Conservation (phyloP, 2,888 invertebrate species). For the Oligia latruncula region DNA sequence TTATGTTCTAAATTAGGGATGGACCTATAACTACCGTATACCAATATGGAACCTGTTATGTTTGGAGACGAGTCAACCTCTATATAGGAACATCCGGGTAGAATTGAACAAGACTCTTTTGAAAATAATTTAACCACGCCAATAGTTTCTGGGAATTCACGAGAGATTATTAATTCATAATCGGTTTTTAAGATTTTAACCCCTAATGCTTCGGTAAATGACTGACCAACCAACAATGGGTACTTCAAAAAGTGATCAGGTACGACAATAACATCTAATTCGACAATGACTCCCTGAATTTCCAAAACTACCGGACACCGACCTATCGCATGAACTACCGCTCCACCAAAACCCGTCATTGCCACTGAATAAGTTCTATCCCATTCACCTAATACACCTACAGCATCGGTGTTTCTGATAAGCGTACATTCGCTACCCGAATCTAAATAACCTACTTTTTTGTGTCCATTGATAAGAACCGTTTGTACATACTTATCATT, state of each 20-base stretch:
- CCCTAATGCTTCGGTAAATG: neutral
- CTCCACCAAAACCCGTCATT: neutral
- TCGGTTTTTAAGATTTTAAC: neutral
- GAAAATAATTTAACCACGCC: neutral
- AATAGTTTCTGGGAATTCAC: neutral
- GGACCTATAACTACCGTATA: too few species aligned
- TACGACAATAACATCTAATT: neutral
- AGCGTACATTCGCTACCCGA: neutral
- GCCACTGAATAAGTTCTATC: neutral
- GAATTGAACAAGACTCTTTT: too few species aligned
- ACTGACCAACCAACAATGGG: neutral
- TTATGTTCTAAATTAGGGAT: too few species aligned
- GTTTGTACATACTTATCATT: too few species aligned
- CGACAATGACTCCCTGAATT: neutral
- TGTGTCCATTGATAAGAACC: neutral
- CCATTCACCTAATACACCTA: neutral
- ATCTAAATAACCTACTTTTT: constrained; percentile 3
- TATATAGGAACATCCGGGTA: too few species aligned
- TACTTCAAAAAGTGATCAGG: neutral
- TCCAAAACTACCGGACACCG: neutral
- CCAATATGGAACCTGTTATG: too few species aligned
- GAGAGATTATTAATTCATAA: neutral
- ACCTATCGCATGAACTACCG: neutral
- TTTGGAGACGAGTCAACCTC: too few species aligned
- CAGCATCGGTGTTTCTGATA: constrained; percentile 3